Base-by-base conservation (phyloP, 2,888 invertebrate species). In the Thymelicus acteon region DNA sequence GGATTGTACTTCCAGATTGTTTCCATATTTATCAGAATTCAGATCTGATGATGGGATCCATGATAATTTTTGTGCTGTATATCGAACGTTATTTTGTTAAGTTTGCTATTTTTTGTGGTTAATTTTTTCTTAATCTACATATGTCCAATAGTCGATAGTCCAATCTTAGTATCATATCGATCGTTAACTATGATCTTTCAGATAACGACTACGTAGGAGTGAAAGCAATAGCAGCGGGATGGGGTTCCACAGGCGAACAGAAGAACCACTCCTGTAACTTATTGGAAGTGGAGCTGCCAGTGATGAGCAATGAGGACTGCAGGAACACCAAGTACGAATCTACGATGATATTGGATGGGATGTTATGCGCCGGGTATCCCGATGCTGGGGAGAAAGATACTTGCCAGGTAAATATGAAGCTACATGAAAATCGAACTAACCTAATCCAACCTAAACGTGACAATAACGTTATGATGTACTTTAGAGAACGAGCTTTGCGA, bases 331-430 rank as follows among this genome's bases (percentile, higher is more conserved):
- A 96, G 82, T 98, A 98, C 84, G 96, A 96, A 15, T 90, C 96
- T 0, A 94, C 95, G 71, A 97, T 97, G 97, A 98, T 98, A 72
- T 96, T 96, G 0, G 97, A 97, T 77, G 96, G 96, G 78, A 98
- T 98, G 98, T 87, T 98, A 83, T 98, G 97, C 81, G 97, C 97
- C 58, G 97, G 97, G 0, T 97, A 96, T 82, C 95, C 95, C 0
- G 95, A 95, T 44, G 86, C 85, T 60, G 97, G 97, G 2, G 92
- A 95, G 75, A 96, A 95, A 80, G 97, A 97, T 84, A 96, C 97
- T 8, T 97, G 97, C 83, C 97, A 97, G 95, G 97, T 97, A 87
- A 78, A 67, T 12, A 7, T 60, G 2, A 60, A 39, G 6, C 2
- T 31, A 67, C 4, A 7, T 60, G 2, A 60, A 39, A 5, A 13